Conservation (phyloP, 2,797 vertebrate species). For the Antrozous pallidus region DNA sequence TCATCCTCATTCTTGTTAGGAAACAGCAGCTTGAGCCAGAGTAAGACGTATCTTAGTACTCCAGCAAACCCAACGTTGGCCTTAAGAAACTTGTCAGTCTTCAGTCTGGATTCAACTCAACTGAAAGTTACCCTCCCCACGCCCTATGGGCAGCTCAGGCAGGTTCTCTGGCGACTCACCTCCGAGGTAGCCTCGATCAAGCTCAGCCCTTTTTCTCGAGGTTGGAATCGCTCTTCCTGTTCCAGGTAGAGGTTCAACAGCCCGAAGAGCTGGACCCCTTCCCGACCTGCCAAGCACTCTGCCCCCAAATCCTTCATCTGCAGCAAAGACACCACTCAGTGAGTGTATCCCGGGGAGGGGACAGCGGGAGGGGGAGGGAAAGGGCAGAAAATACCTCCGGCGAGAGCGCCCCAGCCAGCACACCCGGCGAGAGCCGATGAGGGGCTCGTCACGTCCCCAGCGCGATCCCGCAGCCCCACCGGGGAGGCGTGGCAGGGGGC, state of each 20-base stretch:
- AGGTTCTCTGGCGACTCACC: constrained; percentile 79
- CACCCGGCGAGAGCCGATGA: not conserved
- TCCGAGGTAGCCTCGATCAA: constrained; percentile 90
- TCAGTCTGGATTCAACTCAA: not conserved
- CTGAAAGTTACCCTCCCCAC: not conserved
- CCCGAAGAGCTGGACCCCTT: constrained; percentile 90
- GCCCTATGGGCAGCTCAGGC: not conserved
- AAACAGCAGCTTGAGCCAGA: not conserved
- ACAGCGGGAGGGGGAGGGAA: too few relatives aligned
- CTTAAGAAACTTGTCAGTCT: not conserved
- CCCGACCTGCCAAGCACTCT: constrained; percentile 77
- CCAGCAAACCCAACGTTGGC: not conserved
- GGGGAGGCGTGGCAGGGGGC: constrained; percentile 63
- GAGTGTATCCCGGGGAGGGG: not conserved
- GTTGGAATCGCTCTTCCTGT: constrained; percentile 90
- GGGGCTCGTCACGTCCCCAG: not conserved
- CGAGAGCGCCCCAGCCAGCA: not conserved
- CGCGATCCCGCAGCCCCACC: not conserved
- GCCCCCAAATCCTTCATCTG: constrained; percentile 79
- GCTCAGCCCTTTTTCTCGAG: constrained; percentile 90
- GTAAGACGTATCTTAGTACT: not conserved
- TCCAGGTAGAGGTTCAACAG: constrained; percentile 91
- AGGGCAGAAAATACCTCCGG: not conserved
- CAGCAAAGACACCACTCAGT: not conserved
- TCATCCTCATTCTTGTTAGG: not conserved